Evolutionary conservation across 2,113 vertebrate species (phyloP), one percentile per base, ranked within the genome.

Genomic region (Silurus glanis): DNA sequence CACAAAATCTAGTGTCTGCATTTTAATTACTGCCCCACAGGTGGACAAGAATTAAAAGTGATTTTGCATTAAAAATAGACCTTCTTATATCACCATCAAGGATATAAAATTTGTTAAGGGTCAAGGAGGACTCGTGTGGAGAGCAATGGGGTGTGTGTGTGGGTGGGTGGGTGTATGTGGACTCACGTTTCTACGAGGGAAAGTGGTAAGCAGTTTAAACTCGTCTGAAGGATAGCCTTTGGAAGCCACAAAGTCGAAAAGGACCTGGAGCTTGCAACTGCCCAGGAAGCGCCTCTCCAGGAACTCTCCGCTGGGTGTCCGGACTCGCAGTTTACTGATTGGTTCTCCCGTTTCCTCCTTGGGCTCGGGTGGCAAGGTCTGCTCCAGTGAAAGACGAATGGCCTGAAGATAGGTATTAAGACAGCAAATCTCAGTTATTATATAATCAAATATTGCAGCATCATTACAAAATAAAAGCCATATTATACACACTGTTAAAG

Each of bases 181-280:
- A 95, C 94, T 96, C 92, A 99, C 98, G 91, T 99, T 98, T 98
- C 97, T 98, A 94, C 97, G 97, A 23, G 98, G 98, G 94, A 99
- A 99, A 95, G 98, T 99, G 92, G 97, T 99, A 93, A 99, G 96
- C 91, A 99, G 94, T 94, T 99, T 99, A 94, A 97, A 99, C 91
- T 98, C 97, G 47, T 97, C 97, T 91, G 95, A 96, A 61, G 98
- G 98, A 93, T 95, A 99, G 86, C 98, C 98, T 94, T 99, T 99
- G 92, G 98, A 99, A 93, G 98, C 98, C 91, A 99, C 97, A 84
- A 98, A 99, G 96, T 98, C 97, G 88, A 99, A 98, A 93, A 99
- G 96, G 88, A 98, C 97, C 94, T 98, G 98, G 62, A 99, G 97
- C 91, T 96, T 97, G 92, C 94, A 98, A 95, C 94, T 97, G 89